phyloP scores from a whole-genome alignment of 2,888 invertebrate species.

The Leucania comma region DNA sequence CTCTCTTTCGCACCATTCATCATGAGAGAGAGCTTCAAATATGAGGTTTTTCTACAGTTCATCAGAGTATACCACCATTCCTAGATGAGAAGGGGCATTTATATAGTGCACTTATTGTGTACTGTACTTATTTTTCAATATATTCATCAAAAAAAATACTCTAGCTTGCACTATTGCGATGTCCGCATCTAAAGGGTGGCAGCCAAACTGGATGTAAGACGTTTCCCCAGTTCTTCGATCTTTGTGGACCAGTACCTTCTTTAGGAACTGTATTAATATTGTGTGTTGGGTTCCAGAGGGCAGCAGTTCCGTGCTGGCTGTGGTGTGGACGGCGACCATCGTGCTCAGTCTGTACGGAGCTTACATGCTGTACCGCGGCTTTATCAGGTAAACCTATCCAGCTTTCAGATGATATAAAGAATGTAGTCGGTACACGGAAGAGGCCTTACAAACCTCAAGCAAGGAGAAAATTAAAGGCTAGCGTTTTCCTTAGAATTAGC shows the following conservation, averaged over 20 bases:
- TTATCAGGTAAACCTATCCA: conserved; percentile 71
- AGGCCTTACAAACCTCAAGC: no score
- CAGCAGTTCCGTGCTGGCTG: conserved; percentile 78
- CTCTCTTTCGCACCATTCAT: no score
- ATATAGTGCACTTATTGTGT: no score
- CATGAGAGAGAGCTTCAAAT: no score
- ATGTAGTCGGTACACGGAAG: no score
- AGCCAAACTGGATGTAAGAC: background rate
- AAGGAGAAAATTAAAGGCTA: background rate
- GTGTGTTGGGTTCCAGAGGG: conserved; percentile 76
- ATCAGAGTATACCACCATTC: no score
- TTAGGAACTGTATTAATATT: background rate
- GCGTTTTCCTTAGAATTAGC: background rate
- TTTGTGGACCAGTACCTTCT: background rate
- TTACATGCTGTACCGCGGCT: conserved; percentile 80
- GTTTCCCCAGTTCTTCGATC: background rate
- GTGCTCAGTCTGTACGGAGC: conserved; percentile 82
- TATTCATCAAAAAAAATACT: no score
- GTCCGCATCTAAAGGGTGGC: background rate
- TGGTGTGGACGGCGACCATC: conserved; percentile 85
- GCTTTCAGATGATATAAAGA: no score
- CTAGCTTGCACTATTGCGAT: background rate
- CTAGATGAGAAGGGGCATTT: no score
- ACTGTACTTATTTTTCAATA: no score
- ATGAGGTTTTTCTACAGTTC: no score